A percentile compares a stretch with the other conserved stretches of the same genome.
Conservation (phyloP, 2,113 vertebrate genomes). For the Heteronetta atricapilla region DNA sequence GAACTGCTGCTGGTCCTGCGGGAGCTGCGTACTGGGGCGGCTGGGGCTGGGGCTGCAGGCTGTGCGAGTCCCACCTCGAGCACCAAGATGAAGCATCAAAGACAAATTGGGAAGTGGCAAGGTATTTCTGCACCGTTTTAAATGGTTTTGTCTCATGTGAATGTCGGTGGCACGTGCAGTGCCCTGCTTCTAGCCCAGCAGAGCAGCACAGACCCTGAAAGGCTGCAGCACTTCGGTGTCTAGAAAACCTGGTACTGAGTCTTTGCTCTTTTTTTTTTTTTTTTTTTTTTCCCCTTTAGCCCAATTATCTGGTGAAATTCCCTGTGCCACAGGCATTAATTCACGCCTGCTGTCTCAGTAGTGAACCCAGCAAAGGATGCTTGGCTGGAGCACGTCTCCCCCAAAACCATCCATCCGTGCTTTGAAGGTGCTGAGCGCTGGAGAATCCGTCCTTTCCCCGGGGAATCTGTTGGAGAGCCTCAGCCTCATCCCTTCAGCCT, state of each 20-base stretch:
- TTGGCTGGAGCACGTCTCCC: neutral
- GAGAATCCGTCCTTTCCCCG: neutral
- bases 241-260: rapidly evolving
- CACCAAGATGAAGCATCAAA: too few species aligned
- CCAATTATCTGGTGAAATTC: neutral
- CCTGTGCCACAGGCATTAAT: neutral
- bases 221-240: rapidly evolving
- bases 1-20: too few species aligned
- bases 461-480: neutral
- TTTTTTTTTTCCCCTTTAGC: neutral
- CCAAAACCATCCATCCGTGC: rapidly evolving
- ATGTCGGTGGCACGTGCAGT: rapidly evolving
- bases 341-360: neutral
- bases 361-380: neutral
- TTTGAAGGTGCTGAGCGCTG: rapidly evolving
- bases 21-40: rapidly evolving
- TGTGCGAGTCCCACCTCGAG: neutral
- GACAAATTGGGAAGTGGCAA: neutral
- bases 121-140: neutral
- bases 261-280: neutral
- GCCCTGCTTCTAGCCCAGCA: neutral
- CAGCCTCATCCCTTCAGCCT: too few species aligned
- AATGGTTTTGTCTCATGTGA: rapidly evolving
- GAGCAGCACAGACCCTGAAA: neutral
- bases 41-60: rapidly evolving